Evolutionary conservation across 2,797 vertebrate species (phyloP), one percentile per base, ranked within the genome.

Genomic region (Cuculus canorus): DNA sequence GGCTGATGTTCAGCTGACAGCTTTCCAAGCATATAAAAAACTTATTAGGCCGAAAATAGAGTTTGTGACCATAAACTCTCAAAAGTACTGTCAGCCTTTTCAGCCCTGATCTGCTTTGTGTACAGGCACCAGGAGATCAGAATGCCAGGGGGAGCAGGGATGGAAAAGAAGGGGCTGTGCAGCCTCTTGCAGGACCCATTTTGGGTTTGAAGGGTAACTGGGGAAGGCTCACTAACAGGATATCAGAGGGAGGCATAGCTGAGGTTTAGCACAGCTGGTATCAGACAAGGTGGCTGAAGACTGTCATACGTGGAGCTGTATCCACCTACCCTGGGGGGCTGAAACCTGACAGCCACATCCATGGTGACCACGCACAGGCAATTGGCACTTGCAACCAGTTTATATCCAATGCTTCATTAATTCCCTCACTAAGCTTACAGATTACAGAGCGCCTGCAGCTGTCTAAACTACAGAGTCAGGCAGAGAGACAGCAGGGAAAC

Each of bases 1-100:
- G 96, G 96, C 96, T 93, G 80, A 57, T 80, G 87, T 95, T 96
- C 95, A 97, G 63, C 92, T 96, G 97, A 97, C 70, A 21, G 71
- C 70, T 96, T 96, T 97, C 95, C 96, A 96, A 97, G 88, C 87
- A 28, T 88, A 96, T 97, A 97, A 97, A 97, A 95, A 97, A 94
- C 96, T 95, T 95, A 88, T 95, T 95, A 79, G 69, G 93, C 97
- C 98, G 97, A 98, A 98, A 97, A 98, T 97, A 98, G 97, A 97
- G 88, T 95, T 81, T 85, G 92, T 82, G 96, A 95, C 76, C 94
- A 76, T 43, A 95, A 96, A 96, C 95, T 60, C 83, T 91, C 95
- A 78, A 61, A 71, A 90, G 52, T 75, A 60, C 52, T 17, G 78
- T 94, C 91, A 93, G 92, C 92, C 48, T 91, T 93, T 91, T 77